Conservation (phyloP, 2,113 vertebrate genomes). For the Pavo muticus region DNA sequence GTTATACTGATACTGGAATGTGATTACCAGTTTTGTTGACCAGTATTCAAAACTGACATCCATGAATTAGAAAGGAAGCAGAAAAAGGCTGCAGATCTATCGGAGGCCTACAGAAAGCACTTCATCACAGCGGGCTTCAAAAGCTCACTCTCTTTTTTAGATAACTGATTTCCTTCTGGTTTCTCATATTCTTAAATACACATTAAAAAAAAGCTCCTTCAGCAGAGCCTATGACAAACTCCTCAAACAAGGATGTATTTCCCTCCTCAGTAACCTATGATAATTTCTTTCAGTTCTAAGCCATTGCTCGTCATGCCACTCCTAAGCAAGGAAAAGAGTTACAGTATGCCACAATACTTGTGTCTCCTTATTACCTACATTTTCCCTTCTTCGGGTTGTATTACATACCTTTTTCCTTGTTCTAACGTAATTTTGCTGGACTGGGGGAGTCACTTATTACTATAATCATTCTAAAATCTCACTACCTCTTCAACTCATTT, state of each 20-base stretch:
- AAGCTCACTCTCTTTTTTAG: background rate
- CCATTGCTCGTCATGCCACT: background rate
- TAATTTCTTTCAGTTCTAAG: background rate
- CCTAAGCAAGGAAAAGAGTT: background rate
- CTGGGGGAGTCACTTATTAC: background rate
- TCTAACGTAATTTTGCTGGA: background rate
- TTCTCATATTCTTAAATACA: background rate
- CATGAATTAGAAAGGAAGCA: background rate
- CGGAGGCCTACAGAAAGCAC: background rate
- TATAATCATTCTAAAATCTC: background rate
- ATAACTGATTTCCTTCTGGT: background rate
- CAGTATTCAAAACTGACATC: background rate
- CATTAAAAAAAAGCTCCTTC: background rate
- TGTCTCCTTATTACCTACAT: background rate
- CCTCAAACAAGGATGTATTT: background rate
- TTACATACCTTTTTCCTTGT: background rate
- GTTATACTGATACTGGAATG: background rate
- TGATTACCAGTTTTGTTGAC: background rate
- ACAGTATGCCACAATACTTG: background rate
- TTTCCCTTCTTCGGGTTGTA: background rate
- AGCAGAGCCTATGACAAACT: background rate
- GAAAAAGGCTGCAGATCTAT: background rate
- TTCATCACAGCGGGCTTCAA: background rate
- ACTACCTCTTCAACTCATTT: background rate
- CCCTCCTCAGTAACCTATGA: background rate